These are phyloP conservation scores for Cichladusa arquata DNA, from an alignment of 2,113 vertebrate species.

Conservation along the genomic window DNA sequence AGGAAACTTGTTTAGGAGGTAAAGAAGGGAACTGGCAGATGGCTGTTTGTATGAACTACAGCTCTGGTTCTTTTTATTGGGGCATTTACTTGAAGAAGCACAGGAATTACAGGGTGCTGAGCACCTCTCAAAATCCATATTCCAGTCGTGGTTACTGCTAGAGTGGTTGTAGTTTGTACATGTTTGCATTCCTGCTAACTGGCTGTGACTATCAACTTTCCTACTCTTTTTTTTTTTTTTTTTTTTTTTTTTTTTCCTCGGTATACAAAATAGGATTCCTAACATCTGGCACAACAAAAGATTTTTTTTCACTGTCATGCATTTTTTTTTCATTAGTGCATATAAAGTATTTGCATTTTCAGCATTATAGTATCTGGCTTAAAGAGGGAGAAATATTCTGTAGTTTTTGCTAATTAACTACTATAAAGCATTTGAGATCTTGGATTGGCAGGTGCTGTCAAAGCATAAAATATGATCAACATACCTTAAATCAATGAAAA, in stretches of 20 bases:
- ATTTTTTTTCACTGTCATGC: background rate
- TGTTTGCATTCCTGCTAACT: background rate
- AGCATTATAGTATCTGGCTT: background rate
- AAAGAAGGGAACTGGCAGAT: background rate
- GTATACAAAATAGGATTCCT: background rate
- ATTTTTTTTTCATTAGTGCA: background rate
- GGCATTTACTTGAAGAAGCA: background rate
- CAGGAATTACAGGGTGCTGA: background rate
- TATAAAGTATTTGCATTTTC: background rate
- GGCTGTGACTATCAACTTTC: background rate
- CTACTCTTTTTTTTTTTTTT: background rate
- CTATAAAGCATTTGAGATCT: background rate
- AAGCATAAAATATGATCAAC: background rate
- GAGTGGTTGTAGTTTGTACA: background rate
- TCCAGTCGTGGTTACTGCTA: background rate
- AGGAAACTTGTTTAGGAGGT: background rate
- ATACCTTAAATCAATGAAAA: background rate
- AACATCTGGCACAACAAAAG: background rate
- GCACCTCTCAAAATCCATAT: background rate
- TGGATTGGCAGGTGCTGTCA: background rate
- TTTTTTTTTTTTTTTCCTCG: background rate
- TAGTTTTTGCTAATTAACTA: background rate
- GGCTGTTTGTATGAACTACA: background rate
- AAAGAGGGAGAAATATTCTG: background rate
- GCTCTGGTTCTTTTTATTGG: background rate